These are phyloP conservation scores for Drosophila kurseongensis DNA, from an alignment of 1,140 invertebrate genomes.

Conservation along the genomic window DNA sequence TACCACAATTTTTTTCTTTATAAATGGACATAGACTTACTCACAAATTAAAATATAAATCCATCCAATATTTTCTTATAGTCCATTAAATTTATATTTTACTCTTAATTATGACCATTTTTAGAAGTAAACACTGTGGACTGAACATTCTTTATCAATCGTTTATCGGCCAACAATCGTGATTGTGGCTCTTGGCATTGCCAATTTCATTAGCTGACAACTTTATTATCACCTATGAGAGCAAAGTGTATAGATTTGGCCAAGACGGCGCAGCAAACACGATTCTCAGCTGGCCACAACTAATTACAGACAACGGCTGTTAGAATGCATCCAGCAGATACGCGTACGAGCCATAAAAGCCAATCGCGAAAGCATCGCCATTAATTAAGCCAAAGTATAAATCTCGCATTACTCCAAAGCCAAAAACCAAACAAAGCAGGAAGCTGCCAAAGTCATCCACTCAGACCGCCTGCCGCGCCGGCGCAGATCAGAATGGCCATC, in stretches of 20 bases:
- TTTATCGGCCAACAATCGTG: constrained; percentile 14
- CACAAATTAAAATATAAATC: background rate
- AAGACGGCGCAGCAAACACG: constrained; percentile 31
- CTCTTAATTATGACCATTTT: background rate
- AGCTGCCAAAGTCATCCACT: constrained; percentile 22
- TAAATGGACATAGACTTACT: too few species aligned
- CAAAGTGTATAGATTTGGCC: constrained; percentile 3
- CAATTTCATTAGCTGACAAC: constrained; percentile 70
- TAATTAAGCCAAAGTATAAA: constrained; percentile 73
- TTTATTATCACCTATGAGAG: constrained; percentile 56
- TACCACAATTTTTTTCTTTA: too few species aligned
- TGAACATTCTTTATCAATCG: constrained; percentile 25
- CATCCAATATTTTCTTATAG: background rate
- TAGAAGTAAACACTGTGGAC: background rate
- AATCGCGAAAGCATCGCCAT: constrained; percentile 56
- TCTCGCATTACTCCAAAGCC: constrained; percentile 40
- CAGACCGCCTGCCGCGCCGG: constrained; percentile 67
- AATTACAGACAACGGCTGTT: constrained; percentile 48
- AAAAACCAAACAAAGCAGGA: constrained; percentile 52
- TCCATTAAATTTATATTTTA: background rate
- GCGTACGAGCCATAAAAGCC: constrained; percentile 52
- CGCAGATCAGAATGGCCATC: constrained; percentile 18
- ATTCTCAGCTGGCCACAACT: constrained; percentile 27
- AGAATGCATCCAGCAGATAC: constrained; percentile 50
- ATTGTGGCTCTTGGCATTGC: constrained; percentile 29